phyloP scores from a whole-genome alignment of 2,797 vertebrate genomes.

The Odontamblyopus rebecca region DNA sequence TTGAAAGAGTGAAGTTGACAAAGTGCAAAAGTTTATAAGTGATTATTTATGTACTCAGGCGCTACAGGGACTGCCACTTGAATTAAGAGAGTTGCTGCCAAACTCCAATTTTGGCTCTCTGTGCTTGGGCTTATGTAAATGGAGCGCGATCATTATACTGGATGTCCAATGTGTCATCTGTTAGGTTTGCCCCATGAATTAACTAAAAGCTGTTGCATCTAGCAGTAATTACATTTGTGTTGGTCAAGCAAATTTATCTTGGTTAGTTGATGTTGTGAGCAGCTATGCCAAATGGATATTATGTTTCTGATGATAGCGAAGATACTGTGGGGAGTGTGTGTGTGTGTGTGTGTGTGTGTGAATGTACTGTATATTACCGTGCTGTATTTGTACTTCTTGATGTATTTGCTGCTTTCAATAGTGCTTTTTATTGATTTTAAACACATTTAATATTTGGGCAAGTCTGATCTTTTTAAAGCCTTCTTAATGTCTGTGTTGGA shows the following conservation, averaged over 20 bases:
- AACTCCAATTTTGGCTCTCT: background rate
- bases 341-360: too few species aligned
- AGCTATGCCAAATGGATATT: background rate
- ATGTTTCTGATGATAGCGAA: too few species aligned
- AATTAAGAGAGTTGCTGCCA: constrained; percentile 1
- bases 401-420: too few species aligned
- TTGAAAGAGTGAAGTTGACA: constrained; percentile 32
- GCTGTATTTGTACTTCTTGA: too few species aligned
- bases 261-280: background rate
- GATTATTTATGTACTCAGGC: constrained; percentile 9
- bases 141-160: background rate
- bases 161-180: background rate
- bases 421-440: too few species aligned
- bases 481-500: too few species aligned
- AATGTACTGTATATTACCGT: too few species aligned
- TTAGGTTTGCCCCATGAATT: background rate
- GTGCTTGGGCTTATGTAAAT: background rate
- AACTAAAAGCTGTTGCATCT: constrained; percentile 1
- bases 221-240: background rate
- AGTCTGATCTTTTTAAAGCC: too few species aligned
- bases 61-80: background rate
- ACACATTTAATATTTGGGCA: too few species aligned
- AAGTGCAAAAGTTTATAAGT: constrained; percentile 33
- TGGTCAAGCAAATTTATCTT: background rate
- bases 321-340: too few species aligned